Percentiles rank a stretch among this genome's conserved stretches.
Evolutionary conservation across 1,140 invertebrate genomes (phyloP).

Genomic region (Dryas iulia): DNA sequence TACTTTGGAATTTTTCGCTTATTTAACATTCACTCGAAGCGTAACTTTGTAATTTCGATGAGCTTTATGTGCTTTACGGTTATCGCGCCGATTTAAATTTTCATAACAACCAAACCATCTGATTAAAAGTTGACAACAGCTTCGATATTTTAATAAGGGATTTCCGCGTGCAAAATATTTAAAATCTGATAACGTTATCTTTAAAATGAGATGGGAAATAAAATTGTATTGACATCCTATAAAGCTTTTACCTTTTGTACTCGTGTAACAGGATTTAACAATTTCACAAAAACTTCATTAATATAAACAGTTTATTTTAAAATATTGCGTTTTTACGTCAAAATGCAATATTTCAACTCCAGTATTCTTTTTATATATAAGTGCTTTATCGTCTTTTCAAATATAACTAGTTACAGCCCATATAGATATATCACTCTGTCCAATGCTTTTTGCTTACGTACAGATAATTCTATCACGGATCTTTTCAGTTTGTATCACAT

Average conservation of each 20-base stretch:
- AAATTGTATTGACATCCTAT: neutral
- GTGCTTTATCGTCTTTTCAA: too few species aligned
- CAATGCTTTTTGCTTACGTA: too few species aligned
- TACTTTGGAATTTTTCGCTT: neutral
- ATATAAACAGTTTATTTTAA: neutral
- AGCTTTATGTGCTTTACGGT: constrained; percentile 47
- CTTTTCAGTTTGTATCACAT: too few species aligned
- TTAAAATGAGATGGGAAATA: neutral
- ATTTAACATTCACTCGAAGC: constrained; percentile 4
- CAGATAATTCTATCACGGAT: too few species aligned
- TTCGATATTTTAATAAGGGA: constrained; percentile 7
- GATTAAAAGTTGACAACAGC: constrained; percentile 36
- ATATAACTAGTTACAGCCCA: too few species aligned
- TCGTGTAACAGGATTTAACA: neutral
- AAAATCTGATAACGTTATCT: constrained; percentile 1
- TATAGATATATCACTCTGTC: too few species aligned
- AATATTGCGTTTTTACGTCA: neutral
- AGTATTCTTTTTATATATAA: too few species aligned
- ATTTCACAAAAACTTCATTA: neutral
- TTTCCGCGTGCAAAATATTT: neutral
- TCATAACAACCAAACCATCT: constrained; percentile 48
- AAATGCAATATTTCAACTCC: too few species aligned
- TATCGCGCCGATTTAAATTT: constrained; percentile 52
- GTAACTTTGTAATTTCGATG: constrained; percentile 46
- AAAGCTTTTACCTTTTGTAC: neutral